Base-by-base conservation (phyloP, 2,888 invertebrate species). In the Laothoe populi region DNA sequence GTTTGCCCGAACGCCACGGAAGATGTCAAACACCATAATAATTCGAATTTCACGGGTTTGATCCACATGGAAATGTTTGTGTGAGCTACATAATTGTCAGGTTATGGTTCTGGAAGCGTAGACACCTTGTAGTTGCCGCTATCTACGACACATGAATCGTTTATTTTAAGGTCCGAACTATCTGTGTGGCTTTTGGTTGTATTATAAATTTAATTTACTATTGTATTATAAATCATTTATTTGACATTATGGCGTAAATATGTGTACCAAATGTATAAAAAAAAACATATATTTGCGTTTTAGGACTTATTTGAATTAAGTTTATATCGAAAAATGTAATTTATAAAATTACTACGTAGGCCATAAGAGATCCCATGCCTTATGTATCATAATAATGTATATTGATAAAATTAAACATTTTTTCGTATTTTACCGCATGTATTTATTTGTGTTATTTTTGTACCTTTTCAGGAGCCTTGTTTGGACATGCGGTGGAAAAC, bases 371-470 rank as follows among this genome's bases (percentile, higher is more conserved):
- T 35, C 53, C 53, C 35, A 53, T 53, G 53, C 53, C 53, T 53
- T 53, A 53, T 53, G 53, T 53, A 53, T 53, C 31, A 53, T 53
- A 53, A 53, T 31, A 53, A 53, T 35, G 53, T 53, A 53, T 53
- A 35, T 35, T 53, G 24, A 35, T 53, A 31, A 53, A 53, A 53
- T 53, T 53, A 53, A 53, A 53, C 31, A 53, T 53, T 53, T 53
- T 48, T 53, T 53, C 53, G 35, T 53, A 53, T 53, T 53, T 53
- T 53, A 53, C 53, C 53, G 53, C 53, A 53, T 53, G 53, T 35
- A 53, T 53, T 53, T 53, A 35, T 19, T 13, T 53, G 19, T 53
- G n/a, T n/a, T 13, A 31, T 16, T 35, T 35, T 53, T 49, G 26
- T 24, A 35, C 53, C 31, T 53, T 53, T 53, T 53, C 53, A 53